These are phyloP conservation scores for Ctenochaetus hawaiiensis DNA, from an alignment of 2,797 vertebrate genomes.

Conservation along the genomic window DNA sequence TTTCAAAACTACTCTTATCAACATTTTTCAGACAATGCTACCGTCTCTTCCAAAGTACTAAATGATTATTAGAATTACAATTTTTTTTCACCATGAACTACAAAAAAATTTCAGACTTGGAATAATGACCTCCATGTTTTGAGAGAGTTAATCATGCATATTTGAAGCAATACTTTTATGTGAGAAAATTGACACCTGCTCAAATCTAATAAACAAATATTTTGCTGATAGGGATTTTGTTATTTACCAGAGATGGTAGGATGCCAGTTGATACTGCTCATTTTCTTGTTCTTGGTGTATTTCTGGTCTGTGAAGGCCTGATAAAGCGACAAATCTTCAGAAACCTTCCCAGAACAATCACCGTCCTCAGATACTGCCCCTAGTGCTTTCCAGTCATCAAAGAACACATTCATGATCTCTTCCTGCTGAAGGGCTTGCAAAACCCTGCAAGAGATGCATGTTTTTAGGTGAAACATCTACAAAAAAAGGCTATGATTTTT, in stretches of 20 bases:
- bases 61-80: no score
- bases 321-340: slow-evolving; percentile 79
- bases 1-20: not conserved
- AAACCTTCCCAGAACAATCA: slow-evolving; percentile 45
- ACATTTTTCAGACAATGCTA: not conserved
- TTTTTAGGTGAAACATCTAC: not conserved
- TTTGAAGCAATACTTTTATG: slow-evolving; percentile 1
- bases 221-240: not conserved
- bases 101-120: not conserved
- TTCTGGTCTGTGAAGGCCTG: slow-evolving; percentile 88
- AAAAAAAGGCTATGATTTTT: not conserved
- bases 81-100: not conserved
- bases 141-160: not conserved
- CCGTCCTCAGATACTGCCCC: slow-evolving; percentile 67
- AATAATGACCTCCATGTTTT: not conserved
- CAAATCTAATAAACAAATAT: not conserved
- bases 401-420: slow-evolving; percentile 89
- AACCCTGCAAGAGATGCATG: slow-evolving; percentile 79
- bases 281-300: slow-evolving; percentile 85
- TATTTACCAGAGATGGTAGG: slow-evolving; percentile 89
- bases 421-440: slow-evolving; percentile 91
- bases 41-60: no score
- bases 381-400: slow-evolving; percentile 88
- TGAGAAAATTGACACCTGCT: not conserved
- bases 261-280: slow-evolving; percentile 92